phyloP scores from a whole-genome alignment of 1,140 invertebrate genomes.

The Drosophila hydei region DNA sequence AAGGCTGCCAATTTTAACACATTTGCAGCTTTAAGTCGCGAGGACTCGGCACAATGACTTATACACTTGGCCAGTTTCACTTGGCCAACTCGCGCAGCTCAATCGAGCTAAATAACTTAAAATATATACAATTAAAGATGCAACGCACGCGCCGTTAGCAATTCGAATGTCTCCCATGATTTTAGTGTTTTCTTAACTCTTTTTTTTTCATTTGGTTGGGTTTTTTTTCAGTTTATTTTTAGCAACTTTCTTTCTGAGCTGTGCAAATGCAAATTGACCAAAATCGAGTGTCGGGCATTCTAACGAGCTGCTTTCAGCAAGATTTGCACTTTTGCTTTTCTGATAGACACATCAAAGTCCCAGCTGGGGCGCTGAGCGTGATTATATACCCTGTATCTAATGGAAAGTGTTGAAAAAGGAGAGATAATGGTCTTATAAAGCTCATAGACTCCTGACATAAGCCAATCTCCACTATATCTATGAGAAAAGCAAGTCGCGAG shows the following conservation, averaged over 20 bases:
- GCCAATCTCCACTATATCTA: background rate
- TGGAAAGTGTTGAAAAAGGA: background rate
- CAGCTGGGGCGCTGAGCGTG: background rate
- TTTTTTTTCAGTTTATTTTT: slow-evolving; percentile 35
- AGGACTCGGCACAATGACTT: slow-evolving; percentile 19
- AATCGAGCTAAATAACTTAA: slow-evolving; percentile 48
- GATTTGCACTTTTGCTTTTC: slow-evolving; percentile 72
- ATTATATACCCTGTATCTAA: background rate
- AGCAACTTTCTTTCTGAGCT: slow-evolving; percentile 75
- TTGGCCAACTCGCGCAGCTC: slow-evolving; percentile 27
- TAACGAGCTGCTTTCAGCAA: slow-evolving; percentile 50
- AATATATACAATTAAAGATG: slow-evolving; percentile 77
- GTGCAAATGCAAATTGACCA: slow-evolving; percentile 72
- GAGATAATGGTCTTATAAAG: background rate
- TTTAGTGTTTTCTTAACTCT: slow-evolving; percentile 36
- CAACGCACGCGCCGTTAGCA: slow-evolving; percentile 68
- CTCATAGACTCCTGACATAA: no score
- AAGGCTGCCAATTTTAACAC: slow-evolving; percentile 68
- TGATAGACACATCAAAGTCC: slow-evolving; percentile 3
- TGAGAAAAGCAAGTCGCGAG: background rate
- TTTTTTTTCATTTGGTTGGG: slow-evolving; percentile 21
- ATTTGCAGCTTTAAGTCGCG: slow-evolving; percentile 42
- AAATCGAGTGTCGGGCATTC: slow-evolving; percentile 67
- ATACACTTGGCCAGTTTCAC: slow-evolving; percentile 50
- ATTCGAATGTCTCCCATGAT: slow-evolving; percentile 37